Evolutionary conservation across 1,140 invertebrate genomes (phyloP).

Genomic region (Drosophila nasuta): DNA sequence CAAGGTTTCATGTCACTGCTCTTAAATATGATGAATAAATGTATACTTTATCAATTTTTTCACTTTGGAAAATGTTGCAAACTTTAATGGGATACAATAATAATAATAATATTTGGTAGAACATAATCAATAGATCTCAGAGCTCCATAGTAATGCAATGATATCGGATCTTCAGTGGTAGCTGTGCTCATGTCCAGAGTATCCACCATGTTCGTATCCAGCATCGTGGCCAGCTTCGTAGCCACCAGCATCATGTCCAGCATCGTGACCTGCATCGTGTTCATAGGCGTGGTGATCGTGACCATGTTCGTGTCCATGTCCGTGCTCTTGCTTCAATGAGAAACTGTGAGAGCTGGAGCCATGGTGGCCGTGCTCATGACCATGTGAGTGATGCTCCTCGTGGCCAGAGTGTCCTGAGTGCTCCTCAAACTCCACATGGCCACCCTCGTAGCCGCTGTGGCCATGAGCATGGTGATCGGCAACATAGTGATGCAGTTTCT

Average conservation of each 20-base stretch:
- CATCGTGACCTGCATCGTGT: constrained; percentile 30
- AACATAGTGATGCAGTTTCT: constrained; percentile 82
- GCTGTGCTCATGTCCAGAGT: constrained; percentile 55
- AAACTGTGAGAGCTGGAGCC: constrained; percentile 37
- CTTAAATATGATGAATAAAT: too few species aligned
- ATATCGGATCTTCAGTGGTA: constrained; percentile 41
- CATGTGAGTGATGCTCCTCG: constrained; percentile 45
- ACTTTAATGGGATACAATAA: constrained; percentile 56
- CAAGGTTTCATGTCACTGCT: too few species aligned
- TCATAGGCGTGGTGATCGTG: constrained; percentile 38
- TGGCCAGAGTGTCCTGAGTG: constrained; percentile 47
- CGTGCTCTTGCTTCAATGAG: constrained; percentile 56
- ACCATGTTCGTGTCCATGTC: constrained; percentile 32
- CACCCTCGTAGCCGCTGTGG: constrained; percentile 68
- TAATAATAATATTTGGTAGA: constrained; percentile 68
- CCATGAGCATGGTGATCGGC: constrained; percentile 75
- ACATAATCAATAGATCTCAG: constrained; percentile 22
- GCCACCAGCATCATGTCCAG: constrained; percentile 22
- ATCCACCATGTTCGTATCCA: constrained; percentile 21
- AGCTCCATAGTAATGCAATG: constrained; percentile 26
- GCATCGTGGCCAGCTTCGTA: constrained; percentile 16
- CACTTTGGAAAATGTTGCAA: constrained; percentile 66
- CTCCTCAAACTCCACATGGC: constrained; percentile 66
- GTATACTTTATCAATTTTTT: constrained; percentile 21
- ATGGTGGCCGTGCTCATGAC: constrained; percentile 53